Base-by-base conservation (phyloP, 2,888 invertebrate genomes). In the Timema podura region DNA sequence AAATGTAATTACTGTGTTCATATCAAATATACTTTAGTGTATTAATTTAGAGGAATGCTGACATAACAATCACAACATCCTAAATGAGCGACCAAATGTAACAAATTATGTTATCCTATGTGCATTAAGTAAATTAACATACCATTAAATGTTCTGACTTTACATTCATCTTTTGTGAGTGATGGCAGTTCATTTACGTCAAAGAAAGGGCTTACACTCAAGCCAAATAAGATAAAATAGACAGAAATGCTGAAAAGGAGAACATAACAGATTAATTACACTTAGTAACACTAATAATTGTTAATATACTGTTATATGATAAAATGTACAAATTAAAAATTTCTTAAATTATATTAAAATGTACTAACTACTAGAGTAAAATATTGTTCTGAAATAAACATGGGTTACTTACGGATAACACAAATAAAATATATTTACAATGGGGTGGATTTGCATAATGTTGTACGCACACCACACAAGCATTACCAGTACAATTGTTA, bases 321-420 rank as follows among this genome's bases (percentile, higher is more conserved):
- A n/a, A n/a, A n/a, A n/a, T 48, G 48, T 49, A n/a, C 72, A 54
- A 68, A 66, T 47, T 61, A 57, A 66, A 64, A 59, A 46, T 48
- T 10, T 48, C 54, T 13, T 30, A 44, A 46, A 71, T 49, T 70
- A 49, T 3, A 69, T 65, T 57, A 73, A 15, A 70, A 67, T 65
- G 47, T 69, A 48, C 7, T 11, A 64, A n/a, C 61, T 30, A 9
- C 47, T n/a, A n/a, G n/a, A n/a, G n/a, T n/a, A n/a, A n/a, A n/a
- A n/a, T 65, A 66, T 5, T 47, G 59, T 71, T 68, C 13, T 11
- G n/a, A 6, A 67, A 15, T 57, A 59, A 67, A 67, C 45, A 48
- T 67, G 67, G 67, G 67, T 75, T 81, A 90, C 95, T 90, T 86
- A 96, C 95, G 96, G 96, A 83, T 95, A 96, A 76, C 90, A 88